Conservation (phyloP, 2,113 vertebrate species). For the Psammodynastes pulverulentus region DNA sequence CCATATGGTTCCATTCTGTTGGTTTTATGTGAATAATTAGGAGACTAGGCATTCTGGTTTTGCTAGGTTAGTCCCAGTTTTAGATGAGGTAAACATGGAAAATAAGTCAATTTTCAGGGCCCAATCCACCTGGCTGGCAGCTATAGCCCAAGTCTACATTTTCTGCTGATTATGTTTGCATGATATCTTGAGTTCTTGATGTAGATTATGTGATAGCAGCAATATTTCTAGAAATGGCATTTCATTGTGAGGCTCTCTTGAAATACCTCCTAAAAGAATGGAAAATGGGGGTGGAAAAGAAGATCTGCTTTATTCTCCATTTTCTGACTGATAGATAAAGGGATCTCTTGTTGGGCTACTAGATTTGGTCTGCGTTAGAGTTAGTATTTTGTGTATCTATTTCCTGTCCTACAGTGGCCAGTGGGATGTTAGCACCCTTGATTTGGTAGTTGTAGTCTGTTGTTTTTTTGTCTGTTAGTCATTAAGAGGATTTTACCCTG, state of each 20-base stretch:
- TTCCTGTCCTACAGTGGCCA: neutral
- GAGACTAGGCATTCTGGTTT: neutral
- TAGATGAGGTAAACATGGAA: neutral
- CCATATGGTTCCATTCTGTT: neutral
- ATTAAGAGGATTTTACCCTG: too few relatives aligned
- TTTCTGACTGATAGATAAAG: neutral
- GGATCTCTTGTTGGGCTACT: neutral
- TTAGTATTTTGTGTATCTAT: neutral
- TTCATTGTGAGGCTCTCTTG: too few relatives aligned
- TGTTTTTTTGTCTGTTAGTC: neutral
- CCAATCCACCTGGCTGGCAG: neutral
- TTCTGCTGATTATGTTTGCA: neutral
- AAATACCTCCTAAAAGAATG: neutral
- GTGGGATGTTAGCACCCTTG: neutral
- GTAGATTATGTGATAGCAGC: neutral
- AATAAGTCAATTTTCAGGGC: neutral
- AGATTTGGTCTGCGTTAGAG: neutral
- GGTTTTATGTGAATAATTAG: neutral
- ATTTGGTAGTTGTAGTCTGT: neutral
- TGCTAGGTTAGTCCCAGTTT: neutral
- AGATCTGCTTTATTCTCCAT: neutral
- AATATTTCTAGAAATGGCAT: too few relatives aligned
- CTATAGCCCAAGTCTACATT: neutral
- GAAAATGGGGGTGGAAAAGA: neutral
- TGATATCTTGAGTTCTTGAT: neutral